Evolutionary conservation across 2,113 vertebrate genomes (phyloP), one percentile per base, ranked within the genome.

Genomic region (Fulmarus glacialis): DNA sequence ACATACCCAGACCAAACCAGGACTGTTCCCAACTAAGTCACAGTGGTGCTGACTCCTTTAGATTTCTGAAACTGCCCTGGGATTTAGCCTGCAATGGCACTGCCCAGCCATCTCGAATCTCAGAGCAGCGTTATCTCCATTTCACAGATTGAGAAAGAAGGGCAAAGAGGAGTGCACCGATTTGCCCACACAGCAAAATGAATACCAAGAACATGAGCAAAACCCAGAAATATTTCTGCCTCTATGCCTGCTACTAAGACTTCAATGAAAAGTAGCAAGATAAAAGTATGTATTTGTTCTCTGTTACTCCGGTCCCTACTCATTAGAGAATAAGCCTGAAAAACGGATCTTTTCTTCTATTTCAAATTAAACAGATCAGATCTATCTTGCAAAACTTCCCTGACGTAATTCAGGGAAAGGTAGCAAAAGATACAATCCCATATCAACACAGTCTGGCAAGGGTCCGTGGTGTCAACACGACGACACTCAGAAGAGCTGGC

Each of bases 1-100:
- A 38, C 30, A 55, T 40, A 89, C 45, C 36, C 59, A 67, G 72
- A 71, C 68, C 38, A 89, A 92, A 62, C 21, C 60, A 64, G 86
- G 77, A 93, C 64, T 56, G 55, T 20, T 87, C 64, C 95, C 92
- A 97, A 90, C 72, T 91, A 95, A 94, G 94, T 82, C 86, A 79
- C 36, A 95, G 64, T 79, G 60, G 48, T 68, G 38, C 36, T 82
- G 47, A 78, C 79, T 78, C 64, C 23, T 92, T 59, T 21, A 43
- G 23, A 62, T 91, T 95, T 75, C 89, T 95, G 77, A 87, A 95
- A 92, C 36, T 74, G 64, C 64, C 27, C 32, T 67, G 94, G 86
- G 77, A 81, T 89, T 93, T 87, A 71, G 24, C 36, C 55, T 4
- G 1, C 74, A 70, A 16, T 45, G 55, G 56, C 80, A 87, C 18